Evolutionary conservation across 1,140 invertebrate genomes (phyloP).

Genomic region (Bombus breviceps): DNA sequence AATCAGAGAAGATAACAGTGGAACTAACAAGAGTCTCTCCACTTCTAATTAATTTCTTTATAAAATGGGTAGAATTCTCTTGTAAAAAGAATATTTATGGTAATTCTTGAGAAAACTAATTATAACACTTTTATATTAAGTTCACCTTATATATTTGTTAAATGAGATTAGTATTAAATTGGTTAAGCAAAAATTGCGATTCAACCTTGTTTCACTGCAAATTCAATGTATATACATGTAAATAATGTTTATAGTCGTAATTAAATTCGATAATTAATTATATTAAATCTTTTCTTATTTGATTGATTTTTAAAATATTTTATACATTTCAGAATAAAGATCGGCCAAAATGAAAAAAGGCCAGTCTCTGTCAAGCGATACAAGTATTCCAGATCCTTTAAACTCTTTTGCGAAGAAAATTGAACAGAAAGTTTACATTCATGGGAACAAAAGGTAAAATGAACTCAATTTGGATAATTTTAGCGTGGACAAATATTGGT

Average conservation of each 20-base stretch:
- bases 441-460: background rate
- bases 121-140: background rate
- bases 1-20: background rate
- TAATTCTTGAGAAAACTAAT: background rate
- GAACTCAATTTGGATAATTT: background rate
- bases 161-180: background rate
- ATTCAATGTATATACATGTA: background rate
- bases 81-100: background rate
- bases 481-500: background rate
- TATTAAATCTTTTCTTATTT: background rate
- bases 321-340: conserved; percentile 11
- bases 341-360: conserved; percentile 18
- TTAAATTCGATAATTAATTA: background rate
- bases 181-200: background rate
- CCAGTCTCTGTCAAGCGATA: background rate
- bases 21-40: background rate
- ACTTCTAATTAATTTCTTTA: background rate
- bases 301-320: background rate
- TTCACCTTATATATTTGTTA: background rate
- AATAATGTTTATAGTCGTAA: background rate
- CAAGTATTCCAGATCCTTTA: conserved; percentile 7
- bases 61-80: background rate
- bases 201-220: background rate
- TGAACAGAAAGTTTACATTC: background rate
- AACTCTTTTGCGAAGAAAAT: background rate